A percentile compares a stretch with the other conserved stretches of the same genome.
These are phyloP conservation scores for Macrobrachium rosenbergii DNA, from an alignment of 1,140 invertebrate genomes.

Conservation along the genomic window DNA sequence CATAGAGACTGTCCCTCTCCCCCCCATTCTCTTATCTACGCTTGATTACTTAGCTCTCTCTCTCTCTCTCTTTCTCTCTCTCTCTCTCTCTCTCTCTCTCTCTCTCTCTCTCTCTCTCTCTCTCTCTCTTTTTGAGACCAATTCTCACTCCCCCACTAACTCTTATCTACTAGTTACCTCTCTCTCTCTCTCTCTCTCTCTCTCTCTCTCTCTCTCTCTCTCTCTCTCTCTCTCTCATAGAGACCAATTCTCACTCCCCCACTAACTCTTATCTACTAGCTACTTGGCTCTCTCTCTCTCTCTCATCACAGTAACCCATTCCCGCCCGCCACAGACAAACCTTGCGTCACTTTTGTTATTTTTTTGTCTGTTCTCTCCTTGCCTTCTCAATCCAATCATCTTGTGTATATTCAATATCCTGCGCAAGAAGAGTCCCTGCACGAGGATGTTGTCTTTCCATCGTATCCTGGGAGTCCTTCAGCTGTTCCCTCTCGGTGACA, in stretches of 20 bases:
- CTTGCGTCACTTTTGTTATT: neutral
- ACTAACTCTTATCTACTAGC: neutral
- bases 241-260: neutral
- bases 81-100: neutral
- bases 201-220: neutral
- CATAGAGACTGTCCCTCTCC: neutral
- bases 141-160: neutral
- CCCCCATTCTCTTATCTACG: neutral
- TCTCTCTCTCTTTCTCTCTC: neutral
- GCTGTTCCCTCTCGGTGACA: no score
- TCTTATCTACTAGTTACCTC: no score
- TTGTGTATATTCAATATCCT: no score
- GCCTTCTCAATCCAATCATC: neutral
- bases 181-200: conserved; percentile 16
- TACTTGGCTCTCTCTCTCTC: neutral
- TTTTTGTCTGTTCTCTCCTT: neutral
- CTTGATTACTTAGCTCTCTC: neutral
- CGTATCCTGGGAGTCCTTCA: no score
- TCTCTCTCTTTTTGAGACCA: neutral
- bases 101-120: neutral
- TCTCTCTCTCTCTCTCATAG: neutral
- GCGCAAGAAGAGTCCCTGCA: no score
- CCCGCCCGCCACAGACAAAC: neutral
- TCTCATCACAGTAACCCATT: neutral
- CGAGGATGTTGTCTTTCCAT: no score